phyloP scores from a whole-genome alignment of 2,888 invertebrate species.

The Boloria euphrosyne region DNA sequence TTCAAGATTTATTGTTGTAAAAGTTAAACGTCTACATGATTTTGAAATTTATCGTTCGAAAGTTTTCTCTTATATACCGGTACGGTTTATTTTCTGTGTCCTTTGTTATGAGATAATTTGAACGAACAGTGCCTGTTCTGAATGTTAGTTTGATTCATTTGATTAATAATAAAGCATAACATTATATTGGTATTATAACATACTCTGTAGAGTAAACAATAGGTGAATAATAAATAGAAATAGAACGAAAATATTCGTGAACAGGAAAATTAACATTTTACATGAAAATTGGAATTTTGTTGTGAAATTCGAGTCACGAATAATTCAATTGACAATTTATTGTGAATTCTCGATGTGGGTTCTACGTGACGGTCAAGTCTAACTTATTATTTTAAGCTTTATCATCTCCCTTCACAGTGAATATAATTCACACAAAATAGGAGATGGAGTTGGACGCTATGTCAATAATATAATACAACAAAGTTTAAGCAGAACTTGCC shows the following conservation, averaged over 20 bases:
- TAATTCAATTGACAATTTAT: conserved; percentile 36
- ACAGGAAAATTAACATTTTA: background rate
- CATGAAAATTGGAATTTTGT: conserved; percentile 38
- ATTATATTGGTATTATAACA: too few relatives aligned
- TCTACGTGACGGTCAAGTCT: conserved; percentile 33
- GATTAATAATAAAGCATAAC: background rate
- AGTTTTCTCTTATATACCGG: conserved; percentile 24
- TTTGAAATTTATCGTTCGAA: conserved; percentile 36
- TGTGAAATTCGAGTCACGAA: conserved; percentile 42
- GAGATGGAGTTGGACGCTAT: conserved; percentile 8
- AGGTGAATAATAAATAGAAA: background rate
- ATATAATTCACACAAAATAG: conserved; percentile 4
- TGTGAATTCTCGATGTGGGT: conserved; percentile 32
- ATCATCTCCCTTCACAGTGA: conserved; percentile 45
- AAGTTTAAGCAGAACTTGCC: conserved; percentile 15
- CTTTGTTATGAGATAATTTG: conserved; percentile 13
- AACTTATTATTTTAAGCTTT: conserved; percentile 33
- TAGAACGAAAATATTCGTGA: background rate
- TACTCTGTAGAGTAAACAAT: background rate
- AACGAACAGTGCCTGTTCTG: conserved; percentile 1
- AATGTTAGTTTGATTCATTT: background rate
- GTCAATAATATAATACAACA: conserved; percentile 18
- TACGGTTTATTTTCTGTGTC: conserved; percentile 20
- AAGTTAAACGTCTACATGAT: conserved; percentile 37
- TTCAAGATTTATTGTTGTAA: conserved; percentile 33